phyloP scores from a whole-genome alignment of 2,888 invertebrate species.

The Tenthredo livida region DNA sequence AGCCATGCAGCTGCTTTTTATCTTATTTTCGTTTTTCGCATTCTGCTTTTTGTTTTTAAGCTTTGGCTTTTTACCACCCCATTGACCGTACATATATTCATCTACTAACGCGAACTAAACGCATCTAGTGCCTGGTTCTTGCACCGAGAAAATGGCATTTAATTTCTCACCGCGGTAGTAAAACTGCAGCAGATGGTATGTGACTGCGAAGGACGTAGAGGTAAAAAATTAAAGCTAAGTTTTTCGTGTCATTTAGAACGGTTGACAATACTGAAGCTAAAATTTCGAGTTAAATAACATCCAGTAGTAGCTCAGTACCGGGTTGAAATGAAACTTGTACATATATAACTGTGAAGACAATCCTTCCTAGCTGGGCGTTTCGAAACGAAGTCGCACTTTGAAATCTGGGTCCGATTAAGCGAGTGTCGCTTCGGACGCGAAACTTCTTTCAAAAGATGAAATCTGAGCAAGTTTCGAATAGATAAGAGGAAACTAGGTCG shows the following conservation, averaged over 20 bases:
- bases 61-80: not conserved
- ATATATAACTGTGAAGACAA: not conserved
- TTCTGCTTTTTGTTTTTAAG: not conserved
- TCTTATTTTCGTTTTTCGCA: not conserved
- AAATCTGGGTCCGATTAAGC: not conserved
- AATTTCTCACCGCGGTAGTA: not conserved
- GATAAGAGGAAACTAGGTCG: slow-evolving; percentile 4
- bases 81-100: slow-evolving; percentile 8
- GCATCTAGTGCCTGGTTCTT: slow-evolving; percentile 4
- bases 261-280: not conserved
- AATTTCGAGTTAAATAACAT: not conserved
- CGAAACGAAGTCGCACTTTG: slow-evolving; percentile 1
- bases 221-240: not conserved
- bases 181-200: not conserved
- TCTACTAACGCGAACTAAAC: not conserved
- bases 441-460: slow-evolving; percentile 4
- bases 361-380: not conserved
- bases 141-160: not conserved
- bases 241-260: not conserved
- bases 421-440: not conserved
- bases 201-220: not conserved
- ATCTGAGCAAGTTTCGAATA: slow-evolving; percentile 9
- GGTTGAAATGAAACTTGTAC: not conserved
- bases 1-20: not conserved
- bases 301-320: not conserved